A percentile compares a stretch with the other conserved stretches of the same genome.
phyloP scores from a whole-genome alignment of 1,140 invertebrate species.

The Leptinotarsa undecemlineata region DNA sequence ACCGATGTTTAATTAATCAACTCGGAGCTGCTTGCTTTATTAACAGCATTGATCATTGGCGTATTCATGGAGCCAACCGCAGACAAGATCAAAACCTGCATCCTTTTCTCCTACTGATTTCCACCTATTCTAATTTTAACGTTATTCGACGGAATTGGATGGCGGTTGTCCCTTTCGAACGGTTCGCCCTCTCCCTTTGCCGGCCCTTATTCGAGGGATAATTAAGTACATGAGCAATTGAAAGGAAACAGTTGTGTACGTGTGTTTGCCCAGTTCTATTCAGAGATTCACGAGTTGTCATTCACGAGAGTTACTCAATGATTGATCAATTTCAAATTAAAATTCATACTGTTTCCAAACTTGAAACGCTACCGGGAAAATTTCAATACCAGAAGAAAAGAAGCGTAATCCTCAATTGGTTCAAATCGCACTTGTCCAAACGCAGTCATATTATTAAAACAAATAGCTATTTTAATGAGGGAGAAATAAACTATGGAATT shows the following conservation, averaged over 20 bases:
- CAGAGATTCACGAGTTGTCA: too few species aligned
- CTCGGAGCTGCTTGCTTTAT: slow-evolving; percentile 51
- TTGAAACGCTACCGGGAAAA: too few species aligned
- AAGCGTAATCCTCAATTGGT: too few species aligned
- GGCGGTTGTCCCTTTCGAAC: slow-evolving; percentile 4
- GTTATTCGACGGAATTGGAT: slow-evolving; percentile 8
- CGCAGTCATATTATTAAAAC: too few species aligned
- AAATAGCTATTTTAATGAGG: too few species aligned
- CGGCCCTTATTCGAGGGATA: neutral
- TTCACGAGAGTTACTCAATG: too few species aligned
- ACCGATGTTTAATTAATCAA: slow-evolving; percentile 55
- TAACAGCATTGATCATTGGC: slow-evolving; percentile 55
- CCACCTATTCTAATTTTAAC: slow-evolving; percentile 25
- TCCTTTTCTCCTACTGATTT: slow-evolving; percentile 61
- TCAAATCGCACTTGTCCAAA: too few species aligned
- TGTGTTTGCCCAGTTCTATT: too few species aligned
- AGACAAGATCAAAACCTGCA: slow-evolving; percentile 51
- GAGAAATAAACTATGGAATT: too few species aligned
- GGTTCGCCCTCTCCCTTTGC: neutral
- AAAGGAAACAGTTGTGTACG: neutral
- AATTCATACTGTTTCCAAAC: too few species aligned
- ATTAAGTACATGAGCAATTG: neutral
- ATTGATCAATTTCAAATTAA: too few species aligned
- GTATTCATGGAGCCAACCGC: slow-evolving; percentile 51
- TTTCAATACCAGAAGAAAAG: too few species aligned